Conservation (phyloP, 2,113 vertebrate genomes). For the Calidris pugnax region DNA sequence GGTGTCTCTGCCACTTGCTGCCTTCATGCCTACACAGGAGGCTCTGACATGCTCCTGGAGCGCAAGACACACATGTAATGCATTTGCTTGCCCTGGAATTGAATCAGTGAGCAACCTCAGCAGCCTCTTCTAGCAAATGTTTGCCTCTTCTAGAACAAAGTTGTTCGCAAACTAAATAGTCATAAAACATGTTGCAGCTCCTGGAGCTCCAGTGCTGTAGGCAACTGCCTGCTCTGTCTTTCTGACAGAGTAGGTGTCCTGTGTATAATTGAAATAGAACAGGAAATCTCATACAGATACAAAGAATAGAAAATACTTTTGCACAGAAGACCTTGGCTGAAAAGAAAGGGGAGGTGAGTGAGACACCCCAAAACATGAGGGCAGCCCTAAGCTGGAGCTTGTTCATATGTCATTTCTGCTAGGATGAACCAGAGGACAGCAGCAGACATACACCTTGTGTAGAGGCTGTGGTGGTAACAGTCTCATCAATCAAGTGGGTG, state of each 20-base stretch:
- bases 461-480: not conserved
- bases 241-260: not conserved
- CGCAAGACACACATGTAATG: rapidly evolving
- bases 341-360: not conserved
- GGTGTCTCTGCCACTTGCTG: not conserved
- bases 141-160: not conserved
- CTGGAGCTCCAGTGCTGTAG: not conserved
- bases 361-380: not conserved
- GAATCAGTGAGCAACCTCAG: not conserved
- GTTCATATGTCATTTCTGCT: not conserved
- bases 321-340: not conserved
- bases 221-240: not conserved
- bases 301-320: not conserved
- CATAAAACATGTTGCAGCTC: not conserved
- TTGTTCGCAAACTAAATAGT: not conserved
- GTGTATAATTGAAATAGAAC: not conserved
- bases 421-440: not conserved
- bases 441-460: not conserved
- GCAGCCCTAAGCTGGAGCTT: not conserved
- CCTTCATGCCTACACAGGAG: not conserved
- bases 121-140: not conserved
- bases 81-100: not conserved
- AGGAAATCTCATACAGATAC: not conserved
- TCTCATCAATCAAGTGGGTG: not conserved
- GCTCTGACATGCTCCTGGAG: not conserved